These are phyloP conservation scores for Bellardia pandia DNA, from an alignment of 2,888 invertebrate genomes.

Conservation along the genomic window DNA sequence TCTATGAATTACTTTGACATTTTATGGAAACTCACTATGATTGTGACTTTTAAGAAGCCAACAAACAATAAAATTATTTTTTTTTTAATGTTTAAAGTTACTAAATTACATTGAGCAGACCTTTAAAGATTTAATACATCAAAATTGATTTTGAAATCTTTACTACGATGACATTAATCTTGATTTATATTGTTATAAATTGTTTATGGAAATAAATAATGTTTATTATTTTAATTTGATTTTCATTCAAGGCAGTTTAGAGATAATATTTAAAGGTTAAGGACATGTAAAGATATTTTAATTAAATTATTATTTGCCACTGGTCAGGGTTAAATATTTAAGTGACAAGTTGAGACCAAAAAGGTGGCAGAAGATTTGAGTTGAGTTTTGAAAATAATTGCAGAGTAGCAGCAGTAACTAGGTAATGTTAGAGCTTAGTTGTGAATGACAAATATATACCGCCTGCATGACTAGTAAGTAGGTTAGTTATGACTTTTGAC, in stretches of 20 bases:
- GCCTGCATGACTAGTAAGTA: too few relatives aligned
- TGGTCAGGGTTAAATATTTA: neutral
- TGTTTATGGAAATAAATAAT: conserved; percentile 5
- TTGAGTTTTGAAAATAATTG: too few relatives aligned
- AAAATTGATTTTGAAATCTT: conserved; percentile 55
- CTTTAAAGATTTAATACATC: conserved; percentile 53
- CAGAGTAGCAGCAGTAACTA: too few relatives aligned
- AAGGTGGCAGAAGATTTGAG: too few relatives aligned
- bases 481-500: too few relatives aligned
- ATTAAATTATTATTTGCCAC: neutral
- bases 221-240: neutral
- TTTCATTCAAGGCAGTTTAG: neutral
- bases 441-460: too few relatives aligned
- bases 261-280: conserved; percentile 51
- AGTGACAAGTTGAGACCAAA: neutral
- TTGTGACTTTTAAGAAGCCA: conserved; percentile 25
- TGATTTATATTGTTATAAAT: conserved; percentile 67
- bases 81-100: too few relatives aligned
- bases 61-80: neutral
- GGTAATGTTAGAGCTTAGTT: too few relatives aligned
- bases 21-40: conserved; percentile 64
- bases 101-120: neutral
- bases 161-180: conserved; percentile 63
- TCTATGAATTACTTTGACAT: conserved; percentile 72
- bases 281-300: conserved; percentile 15